Base-by-base conservation (phyloP, 2,113 vertebrate genomes). In the Anseranas semipalmata region DNA sequence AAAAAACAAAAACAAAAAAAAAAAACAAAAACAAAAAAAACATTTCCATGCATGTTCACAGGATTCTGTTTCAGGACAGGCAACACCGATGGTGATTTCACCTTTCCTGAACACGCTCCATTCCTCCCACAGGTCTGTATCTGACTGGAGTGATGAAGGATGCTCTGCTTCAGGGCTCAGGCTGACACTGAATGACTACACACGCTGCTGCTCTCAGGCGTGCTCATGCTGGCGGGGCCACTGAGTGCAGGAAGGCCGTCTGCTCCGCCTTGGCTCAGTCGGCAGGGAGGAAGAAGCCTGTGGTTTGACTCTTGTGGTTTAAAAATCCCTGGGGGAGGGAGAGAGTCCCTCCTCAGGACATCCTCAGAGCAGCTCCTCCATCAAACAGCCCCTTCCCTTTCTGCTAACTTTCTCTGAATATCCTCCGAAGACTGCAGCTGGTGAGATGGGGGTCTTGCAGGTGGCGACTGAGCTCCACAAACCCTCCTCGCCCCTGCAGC, bases 401-500 rank as follows among this genome's bases (percentile, higher is more conserved):
- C 53, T 81, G 17, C 24, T 39, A 22, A 9, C 9, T 55, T 81
- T 67, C 50, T 43, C 33, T 37, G 28, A 66, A 22, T 56, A 72
- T 28, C 48, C 27, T 77, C 37, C n/a, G n/a, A 48, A 63, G 15
- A 15, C 24, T 35, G 46, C 35, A n/a, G 17, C 35, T 5, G 4
- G 46, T 32, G 56, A 79, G 39, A 70, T 0, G 0, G 22, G 25
- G 37, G 16, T 74, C 56, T 65, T 65, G 67, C 62, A 87, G n/a
- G 45, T 18, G 2, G 1, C 37, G 25, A 48, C 1, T 6, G 35
- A 70, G 56, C 75, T 56, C 53, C 66, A 59, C 25, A 41, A 67
- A 68, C 6, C n/a, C 53, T 56, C 53, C 28, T 56, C 6, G 10
- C 27, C 53, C 35, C 35, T 0, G 1, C 6, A 27, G 35, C 65